phyloP scores from a whole-genome alignment of 2,888 invertebrate genomes.

The Callyntrura sp. region DNA sequence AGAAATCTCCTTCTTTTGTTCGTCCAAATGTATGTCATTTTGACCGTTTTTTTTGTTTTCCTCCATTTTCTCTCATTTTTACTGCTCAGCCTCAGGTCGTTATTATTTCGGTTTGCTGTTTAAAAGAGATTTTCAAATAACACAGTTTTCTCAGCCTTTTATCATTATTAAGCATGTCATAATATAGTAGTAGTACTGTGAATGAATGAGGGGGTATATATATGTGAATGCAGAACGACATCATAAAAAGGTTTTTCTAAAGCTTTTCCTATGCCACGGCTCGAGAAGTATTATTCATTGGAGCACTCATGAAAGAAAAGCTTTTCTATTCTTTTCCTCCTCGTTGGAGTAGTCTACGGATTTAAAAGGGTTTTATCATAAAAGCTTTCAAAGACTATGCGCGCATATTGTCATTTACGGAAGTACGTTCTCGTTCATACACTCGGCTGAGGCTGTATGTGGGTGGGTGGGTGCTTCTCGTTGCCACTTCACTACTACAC shows the following conservation, averaged over 20 bases:
- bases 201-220: too few relatives aligned
- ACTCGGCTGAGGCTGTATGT: conserved; percentile 19
- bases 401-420: conserved; percentile 44
- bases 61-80: background rate
- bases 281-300: conserved; percentile 44
- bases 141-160: background rate
- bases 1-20: conserved; percentile 18
- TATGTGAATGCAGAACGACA: too few relatives aligned
- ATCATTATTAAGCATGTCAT: too few relatives aligned
- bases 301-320: conserved; percentile 36
- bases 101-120: conserved; percentile 44
- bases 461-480: conserved; percentile 12
- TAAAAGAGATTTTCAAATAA: conserved; percentile 40
- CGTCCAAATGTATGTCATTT: background rate
- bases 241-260: conserved; percentile 35
- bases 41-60: conserved; percentile 32
- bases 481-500: background rate
- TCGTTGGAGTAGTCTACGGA: background rate
- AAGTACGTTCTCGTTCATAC: too few relatives aligned
- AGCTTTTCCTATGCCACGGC: background rate
- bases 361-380: conserved; percentile 64
- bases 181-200: too few relatives aligned
- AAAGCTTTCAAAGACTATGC: conserved; percentile 58
- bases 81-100: conserved; percentile 6
- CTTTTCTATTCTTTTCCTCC: conserved; percentile 34